These are phyloP conservation scores for Epiblema foenella DNA, from an alignment of 2,888 invertebrate genomes.

Conservation along the genomic window DNA sequence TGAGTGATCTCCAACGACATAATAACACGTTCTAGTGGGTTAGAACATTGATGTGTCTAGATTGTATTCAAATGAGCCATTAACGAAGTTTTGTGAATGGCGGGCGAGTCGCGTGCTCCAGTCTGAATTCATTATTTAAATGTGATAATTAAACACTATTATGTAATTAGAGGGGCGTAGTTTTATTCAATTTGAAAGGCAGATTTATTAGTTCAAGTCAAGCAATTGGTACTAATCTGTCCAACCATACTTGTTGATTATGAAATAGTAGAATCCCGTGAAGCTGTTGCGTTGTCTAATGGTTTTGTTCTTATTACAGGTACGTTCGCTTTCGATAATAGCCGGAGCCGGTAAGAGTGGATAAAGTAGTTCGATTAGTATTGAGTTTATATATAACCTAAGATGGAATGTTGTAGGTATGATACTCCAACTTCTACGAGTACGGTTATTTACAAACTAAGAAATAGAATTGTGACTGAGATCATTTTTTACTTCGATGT, in stretches of 20 bases:
- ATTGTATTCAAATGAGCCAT: constrained; percentile 76
- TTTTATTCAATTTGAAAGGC: constrained; percentile 60
- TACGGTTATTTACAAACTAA: not conserved
- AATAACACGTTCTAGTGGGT: constrained; percentile 46
- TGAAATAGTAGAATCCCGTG: constrained; percentile 39
- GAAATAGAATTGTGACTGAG: not conserved
- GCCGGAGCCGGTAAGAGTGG: constrained; percentile 30
- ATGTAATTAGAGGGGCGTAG: constrained; percentile 65
- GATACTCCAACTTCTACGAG: not conserved
- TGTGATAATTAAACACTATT: constrained; percentile 70
- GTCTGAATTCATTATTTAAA: constrained; percentile 74
- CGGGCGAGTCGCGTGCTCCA: constrained; percentile 66
- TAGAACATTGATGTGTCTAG: constrained; percentile 52
- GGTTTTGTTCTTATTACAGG: constrained; percentile 43
- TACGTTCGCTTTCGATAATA: constrained; percentile 42
- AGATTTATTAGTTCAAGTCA: constrained; percentile 54
- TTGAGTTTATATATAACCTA: constrained; percentile 26
- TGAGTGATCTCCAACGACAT: constrained; percentile 49
- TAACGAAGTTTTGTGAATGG: constrained; percentile 71
- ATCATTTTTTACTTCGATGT: not conserved
- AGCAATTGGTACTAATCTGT: constrained; percentile 42
- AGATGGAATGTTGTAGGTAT: not conserved
- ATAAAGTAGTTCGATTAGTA: constrained; percentile 27
- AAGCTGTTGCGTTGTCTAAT: constrained; percentile 40
- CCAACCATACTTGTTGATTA: constrained; percentile 44